Conservation (phyloP, 2,888 invertebrate genomes). For the Cheilosia variabilis region DNA sequence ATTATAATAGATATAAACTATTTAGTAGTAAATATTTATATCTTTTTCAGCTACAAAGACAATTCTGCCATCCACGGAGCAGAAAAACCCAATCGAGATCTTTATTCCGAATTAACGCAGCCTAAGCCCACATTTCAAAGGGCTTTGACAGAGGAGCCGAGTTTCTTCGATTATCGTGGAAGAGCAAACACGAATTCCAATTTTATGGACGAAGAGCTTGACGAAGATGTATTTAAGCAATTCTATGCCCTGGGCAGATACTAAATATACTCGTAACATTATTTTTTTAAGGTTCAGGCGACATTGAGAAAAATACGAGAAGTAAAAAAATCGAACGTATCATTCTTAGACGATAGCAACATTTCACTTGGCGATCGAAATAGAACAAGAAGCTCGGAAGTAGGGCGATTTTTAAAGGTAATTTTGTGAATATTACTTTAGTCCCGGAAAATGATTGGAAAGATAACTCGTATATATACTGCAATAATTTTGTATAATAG, state of each 20-base stretch:
- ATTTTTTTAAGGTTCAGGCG: conserved; percentile 25
- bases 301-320: conserved; percentile 53
- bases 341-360: conserved; percentile 39
- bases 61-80: neutral
- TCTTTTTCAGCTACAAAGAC: neutral
- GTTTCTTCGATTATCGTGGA: conserved; percentile 32
- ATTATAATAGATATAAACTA: no score
- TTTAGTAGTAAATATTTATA: no score
- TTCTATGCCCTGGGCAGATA: neutral
- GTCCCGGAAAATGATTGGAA: neutral
- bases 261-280: neutral
- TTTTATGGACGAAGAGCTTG: conserved; percentile 45
- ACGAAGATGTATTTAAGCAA: conserved; percentile 41
- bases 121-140: conserved; percentile 26
- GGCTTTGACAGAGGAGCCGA: conserved; percentile 49
- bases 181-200: conserved; percentile 7
- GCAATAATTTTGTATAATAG: neutral
- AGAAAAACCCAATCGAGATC: conserved; percentile 1
- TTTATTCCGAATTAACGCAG: neutral
- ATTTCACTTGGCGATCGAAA: conserved; percentile 1
- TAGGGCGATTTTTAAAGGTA: conserved; percentile 22
- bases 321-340: conserved; percentile 32
- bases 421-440: neutral
- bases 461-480: neutral
- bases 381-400: conserved; percentile 1